phyloP scores from a whole-genome alignment of 2,797 vertebrate genomes.

The Hippoglossus hippoglossus region DNA sequence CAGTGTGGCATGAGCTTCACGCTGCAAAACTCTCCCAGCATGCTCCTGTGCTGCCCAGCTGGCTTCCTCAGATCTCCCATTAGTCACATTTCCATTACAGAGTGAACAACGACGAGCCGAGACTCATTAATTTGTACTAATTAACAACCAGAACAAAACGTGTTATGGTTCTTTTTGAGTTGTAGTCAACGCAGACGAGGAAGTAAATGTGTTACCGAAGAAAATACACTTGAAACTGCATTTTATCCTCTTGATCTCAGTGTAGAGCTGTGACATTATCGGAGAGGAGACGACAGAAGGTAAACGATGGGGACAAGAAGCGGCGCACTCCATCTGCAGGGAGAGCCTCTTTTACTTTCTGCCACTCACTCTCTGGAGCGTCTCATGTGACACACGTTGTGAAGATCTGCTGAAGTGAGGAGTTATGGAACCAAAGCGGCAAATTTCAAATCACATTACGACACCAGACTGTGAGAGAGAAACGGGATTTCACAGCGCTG shows the following conservation, averaged over 20 bases:
- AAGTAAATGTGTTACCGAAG: slow-evolving; percentile 21
- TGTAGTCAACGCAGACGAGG: slow-evolving; percentile 23
- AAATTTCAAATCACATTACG: slow-evolving; percentile 20
- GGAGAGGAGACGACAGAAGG: slow-evolving; percentile 11
- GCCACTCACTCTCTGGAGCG: slow-evolving; percentile 3
- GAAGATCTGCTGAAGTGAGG: slow-evolving; percentile 32
- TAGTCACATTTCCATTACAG: slow-evolving; percentile 59
- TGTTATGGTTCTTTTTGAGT: slow-evolving; percentile 21
- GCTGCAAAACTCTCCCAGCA: slow-evolving; percentile 51
- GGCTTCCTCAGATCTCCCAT: slow-evolving; percentile 58
- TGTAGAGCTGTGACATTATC: slow-evolving; percentile 15
- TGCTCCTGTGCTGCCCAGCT: slow-evolving; percentile 47
- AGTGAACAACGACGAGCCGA: slow-evolving; percentile 29
- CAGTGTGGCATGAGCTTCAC: slow-evolving; percentile 25
- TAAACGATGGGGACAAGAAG: slow-evolving; percentile 12
- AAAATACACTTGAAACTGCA: slow-evolving; percentile 15
- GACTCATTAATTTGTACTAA: slow-evolving; percentile 37
- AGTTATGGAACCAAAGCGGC: slow-evolving; percentile 14
- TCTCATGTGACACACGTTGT: slow-evolving; percentile 33
- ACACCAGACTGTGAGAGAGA: not conserved
- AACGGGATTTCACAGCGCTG: not conserved
- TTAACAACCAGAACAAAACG: slow-evolving; percentile 47
- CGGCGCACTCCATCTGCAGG: slow-evolving; percentile 21
- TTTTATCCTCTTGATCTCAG: slow-evolving; percentile 25
- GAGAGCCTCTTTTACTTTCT: slow-evolving; percentile 1